A percentile compares a stretch with the other conserved stretches of the same genome.
Evolutionary conservation across 2,797 vertebrate genomes (phyloP).

Genomic region (Sebastes aleutianus): DNA sequence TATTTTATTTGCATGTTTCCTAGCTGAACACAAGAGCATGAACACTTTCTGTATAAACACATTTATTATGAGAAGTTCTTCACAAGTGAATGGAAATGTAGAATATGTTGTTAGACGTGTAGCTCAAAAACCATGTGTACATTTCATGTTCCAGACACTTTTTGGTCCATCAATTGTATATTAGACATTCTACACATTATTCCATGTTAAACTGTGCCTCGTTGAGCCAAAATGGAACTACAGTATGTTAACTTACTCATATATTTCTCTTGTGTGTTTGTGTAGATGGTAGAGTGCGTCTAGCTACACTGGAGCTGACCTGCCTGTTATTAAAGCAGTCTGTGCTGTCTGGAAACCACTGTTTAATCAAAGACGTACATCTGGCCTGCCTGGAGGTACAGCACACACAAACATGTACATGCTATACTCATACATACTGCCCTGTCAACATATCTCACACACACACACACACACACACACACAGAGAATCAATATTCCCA

Average conservation of each 20-base stretch:
- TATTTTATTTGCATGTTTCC: not conserved
- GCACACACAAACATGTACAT: not conserved
- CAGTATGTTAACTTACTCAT: not conserved
- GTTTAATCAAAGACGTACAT: conserved; percentile 95
- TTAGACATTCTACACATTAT: not conserved
- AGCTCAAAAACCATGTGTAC: not conserved
- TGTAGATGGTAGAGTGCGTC: conserved; percentile 91
- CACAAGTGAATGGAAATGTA: not conserved
- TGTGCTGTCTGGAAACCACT: conserved; percentile 85
- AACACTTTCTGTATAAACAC: not conserved
- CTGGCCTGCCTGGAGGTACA: conserved; percentile 95
- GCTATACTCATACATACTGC: not conserved
- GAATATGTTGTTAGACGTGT: not conserved
- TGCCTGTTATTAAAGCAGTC: conserved; percentile 95
- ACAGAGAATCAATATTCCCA: not conserved
- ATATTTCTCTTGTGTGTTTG: not conserved
- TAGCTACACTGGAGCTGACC: conserved; percentile 94
- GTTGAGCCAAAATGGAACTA: not conserved
- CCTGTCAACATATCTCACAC: not conserved
- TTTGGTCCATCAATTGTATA: not conserved
- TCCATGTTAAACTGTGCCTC: not conserved
- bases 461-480: not conserved
- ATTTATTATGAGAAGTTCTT: not conserved
- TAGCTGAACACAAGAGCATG: not conserved
- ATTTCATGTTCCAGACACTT: not conserved